Percentiles rank a stretch among this genome's conserved stretches.
These are phyloP conservation scores for Amblyteles armatorius DNA, from an alignment of 2,888 invertebrate genomes.

Conservation along the genomic window DNA sequence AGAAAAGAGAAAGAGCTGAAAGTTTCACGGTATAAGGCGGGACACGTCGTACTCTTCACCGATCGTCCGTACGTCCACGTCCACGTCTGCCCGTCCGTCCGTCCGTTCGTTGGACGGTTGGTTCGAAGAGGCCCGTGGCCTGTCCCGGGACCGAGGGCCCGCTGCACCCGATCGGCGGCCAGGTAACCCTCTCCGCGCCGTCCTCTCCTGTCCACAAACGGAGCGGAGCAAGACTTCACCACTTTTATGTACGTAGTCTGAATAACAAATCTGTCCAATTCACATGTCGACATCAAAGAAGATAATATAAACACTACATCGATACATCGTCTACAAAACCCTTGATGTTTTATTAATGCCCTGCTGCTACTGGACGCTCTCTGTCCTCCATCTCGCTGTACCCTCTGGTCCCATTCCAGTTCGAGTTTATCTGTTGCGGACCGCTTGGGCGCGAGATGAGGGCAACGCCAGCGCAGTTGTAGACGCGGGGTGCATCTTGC, in stretches of 20 bases:
- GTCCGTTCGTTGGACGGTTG: slow-evolving; percentile 71
- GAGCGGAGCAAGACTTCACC: slow-evolving; percentile 84
- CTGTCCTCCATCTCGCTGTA: slow-evolving; percentile 60
- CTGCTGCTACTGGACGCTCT: slow-evolving; percentile 72
- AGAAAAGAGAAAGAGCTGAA: slow-evolving; percentile 47
- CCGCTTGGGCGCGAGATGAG: slow-evolving; percentile 20
- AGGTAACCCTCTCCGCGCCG: slow-evolving; percentile 47
- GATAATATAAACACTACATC: slow-evolving; percentile 85
- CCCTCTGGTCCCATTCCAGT: slow-evolving; percentile 30
- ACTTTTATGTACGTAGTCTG: slow-evolving; percentile 84
- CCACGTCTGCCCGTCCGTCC: slow-evolving; percentile 73
- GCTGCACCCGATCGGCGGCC: slow-evolving; percentile 51
- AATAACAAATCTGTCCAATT: slow-evolving; percentile 85
- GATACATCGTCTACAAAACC: slow-evolving; percentile 85
- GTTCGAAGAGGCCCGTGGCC: slow-evolving; percentile 26
- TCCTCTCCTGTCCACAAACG: slow-evolving; percentile 81
- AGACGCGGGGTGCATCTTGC: neutral
- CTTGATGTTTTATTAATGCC: slow-evolving; percentile 85
- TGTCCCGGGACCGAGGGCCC: slow-evolving; percentile 64
- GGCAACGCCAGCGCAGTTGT: slow-evolving; percentile 1
- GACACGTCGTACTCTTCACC: slow-evolving; percentile 70
- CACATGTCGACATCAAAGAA: slow-evolving; percentile 85
- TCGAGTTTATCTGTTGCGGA: slow-evolving; percentile 8
- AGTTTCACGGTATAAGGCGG: slow-evolving; percentile 58
- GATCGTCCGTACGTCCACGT: slow-evolving; percentile 76